Evolutionary conservation across 2,797 vertebrate genomes (phyloP).

Genomic region (Sphenopsis melanotis): DNA sequence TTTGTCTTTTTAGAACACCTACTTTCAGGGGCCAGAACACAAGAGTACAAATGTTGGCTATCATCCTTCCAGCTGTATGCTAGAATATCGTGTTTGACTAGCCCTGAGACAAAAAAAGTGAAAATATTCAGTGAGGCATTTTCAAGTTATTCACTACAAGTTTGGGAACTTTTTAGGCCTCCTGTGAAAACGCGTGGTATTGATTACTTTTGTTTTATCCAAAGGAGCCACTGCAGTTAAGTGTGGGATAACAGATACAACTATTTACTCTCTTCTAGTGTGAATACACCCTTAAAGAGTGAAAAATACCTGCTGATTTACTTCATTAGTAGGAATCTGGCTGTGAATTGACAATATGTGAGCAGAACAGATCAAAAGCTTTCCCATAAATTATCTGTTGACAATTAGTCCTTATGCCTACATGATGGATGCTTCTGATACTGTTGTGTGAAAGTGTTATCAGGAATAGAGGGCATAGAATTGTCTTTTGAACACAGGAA

Average conservation of each 20-base stretch:
- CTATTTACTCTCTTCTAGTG: not conserved
- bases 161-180: not conserved
- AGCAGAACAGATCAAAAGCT: not conserved
- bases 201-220: not conserved
- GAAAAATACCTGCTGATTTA: not conserved
- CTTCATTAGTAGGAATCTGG: not conserved
- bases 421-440: accelerated
- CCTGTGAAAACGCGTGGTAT: not conserved
- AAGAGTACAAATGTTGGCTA: not conserved
- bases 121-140: not conserved
- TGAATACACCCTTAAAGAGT: not conserved
- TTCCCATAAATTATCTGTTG: not conserved
- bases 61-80: not conserved
- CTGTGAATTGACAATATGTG: not conserved
- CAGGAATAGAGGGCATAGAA: not conserved
- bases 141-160: not conserved
- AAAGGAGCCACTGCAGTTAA: not conserved
- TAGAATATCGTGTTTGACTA: not conserved
- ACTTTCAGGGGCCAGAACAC: not conserved
- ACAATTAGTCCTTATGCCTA: not conserved
- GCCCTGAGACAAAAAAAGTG: not conserved
- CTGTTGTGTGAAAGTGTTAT: not conserved
- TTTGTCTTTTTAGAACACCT: not conserved
- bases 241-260: not conserved
- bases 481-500: not conserved